Evolutionary conservation across 2,888 invertebrate species (phyloP), one percentile per base, ranked within the genome.

Genomic region (Sinentomon sp.): DNA sequence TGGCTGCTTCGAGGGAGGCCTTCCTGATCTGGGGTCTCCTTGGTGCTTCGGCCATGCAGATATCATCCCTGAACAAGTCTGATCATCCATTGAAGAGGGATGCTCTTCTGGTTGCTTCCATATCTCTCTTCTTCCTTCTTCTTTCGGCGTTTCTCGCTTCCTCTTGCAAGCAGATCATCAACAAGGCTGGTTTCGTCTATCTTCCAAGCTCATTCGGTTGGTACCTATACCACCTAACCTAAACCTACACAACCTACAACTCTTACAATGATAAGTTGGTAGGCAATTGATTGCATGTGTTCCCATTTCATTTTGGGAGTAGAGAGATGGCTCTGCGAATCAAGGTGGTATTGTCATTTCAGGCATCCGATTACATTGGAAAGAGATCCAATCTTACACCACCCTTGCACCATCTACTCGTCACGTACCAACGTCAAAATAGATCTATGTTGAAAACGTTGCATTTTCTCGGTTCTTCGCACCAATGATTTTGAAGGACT

Each of bases 11-110:
- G 13, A 72, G 80, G 49, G 83, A 85, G 53, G 69, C 70, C 0
- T 83, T 83, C 50, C 60, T 82, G 32, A 77, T 77, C 0, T 80
- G 85, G 85, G 78, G 78, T 2, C 53, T 82, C 6, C 57, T 82
- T 17, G 75, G 76, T 7, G 70, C 73, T 1, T 69, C 74, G 36
- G 60, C 72, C 34, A 75, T 76, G 69, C 76, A 77, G 52, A 61
- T 74, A 37, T 66, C 70, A 12, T 70, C 73, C 36, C 73, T 73
- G 51, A 72, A 71, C 47, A 65, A 66, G 45, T 60, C 66, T 39
- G 69, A 68, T 43, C 66, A 68, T 50, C 60, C 67, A 32, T 44
- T 56, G 13, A 47, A 49, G 39, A 44, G 54, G 19, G 72, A 73
- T 54, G 66, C 69, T 35, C 61, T 66, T 44, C 56, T 73, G 30